Conservation (phyloP, 2,113 vertebrate genomes). For the Hoplias malabaricus region DNA sequence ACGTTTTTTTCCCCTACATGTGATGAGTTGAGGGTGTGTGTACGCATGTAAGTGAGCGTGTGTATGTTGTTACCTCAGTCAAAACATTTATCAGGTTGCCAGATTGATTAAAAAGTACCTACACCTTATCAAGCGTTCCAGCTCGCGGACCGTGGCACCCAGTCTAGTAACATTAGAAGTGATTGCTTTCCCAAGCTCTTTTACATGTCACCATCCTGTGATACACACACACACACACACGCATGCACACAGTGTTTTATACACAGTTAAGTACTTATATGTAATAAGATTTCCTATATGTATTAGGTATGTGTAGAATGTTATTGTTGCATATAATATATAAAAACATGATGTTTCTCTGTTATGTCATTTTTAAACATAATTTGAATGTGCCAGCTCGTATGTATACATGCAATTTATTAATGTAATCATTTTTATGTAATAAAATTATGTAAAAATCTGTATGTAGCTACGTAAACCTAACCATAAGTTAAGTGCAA, state of each 20-base stretch:
- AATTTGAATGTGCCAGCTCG: no score
- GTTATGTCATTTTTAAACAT: no score
- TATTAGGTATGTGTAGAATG: no score
- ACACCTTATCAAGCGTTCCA: background rate
- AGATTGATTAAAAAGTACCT: constrained; percentile 39
- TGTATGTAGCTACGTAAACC: background rate
- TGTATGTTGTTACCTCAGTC: constrained; percentile 10
- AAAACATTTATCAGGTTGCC: constrained; percentile 40
- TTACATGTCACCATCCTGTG: constrained; percentile 43
- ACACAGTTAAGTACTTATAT: background rate
- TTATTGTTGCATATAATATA: no score
- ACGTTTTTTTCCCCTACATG: no score
- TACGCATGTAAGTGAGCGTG: background rate
- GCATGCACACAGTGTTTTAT: constrained; percentile 20
- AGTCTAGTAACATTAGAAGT: constrained; percentile 48
- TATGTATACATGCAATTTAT: no score
- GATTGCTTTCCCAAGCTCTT: constrained; percentile 40
- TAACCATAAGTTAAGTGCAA: no score
- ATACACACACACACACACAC: constrained; percentile 40
- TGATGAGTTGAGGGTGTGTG: constrained; percentile 2
- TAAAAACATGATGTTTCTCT: no score
- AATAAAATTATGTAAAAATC: background rate
- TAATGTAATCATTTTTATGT: no score
- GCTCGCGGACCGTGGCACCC: constrained; percentile 32
- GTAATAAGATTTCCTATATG: background rate